phyloP scores from a whole-genome alignment of 2,797 vertebrate genomes.

The Danionella dracula region DNA sequence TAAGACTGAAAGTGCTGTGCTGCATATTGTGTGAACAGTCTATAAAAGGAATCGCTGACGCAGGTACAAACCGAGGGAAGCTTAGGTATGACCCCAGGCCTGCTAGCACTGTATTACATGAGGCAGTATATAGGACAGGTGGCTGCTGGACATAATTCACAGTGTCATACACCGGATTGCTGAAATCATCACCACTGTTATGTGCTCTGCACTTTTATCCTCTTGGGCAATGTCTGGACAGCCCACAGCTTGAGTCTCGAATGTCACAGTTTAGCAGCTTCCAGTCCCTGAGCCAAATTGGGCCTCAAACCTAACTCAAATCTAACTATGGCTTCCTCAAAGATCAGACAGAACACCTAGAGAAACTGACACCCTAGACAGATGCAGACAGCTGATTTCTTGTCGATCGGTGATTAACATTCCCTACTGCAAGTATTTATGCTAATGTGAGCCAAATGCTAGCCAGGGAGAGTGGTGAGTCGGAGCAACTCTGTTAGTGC shows the following conservation, averaged over 20 bases:
- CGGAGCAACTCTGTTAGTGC: conserved; percentile 26
- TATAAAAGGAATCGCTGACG: conserved; percentile 62
- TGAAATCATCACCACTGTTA: conserved; percentile 45
- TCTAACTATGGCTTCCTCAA: neutral
- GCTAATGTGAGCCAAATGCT: conserved; percentile 59
- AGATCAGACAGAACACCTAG: neutral
- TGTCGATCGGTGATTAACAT: conserved; percentile 22
- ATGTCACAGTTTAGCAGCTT: conserved; percentile 35
- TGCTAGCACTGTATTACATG: conserved; percentile 22
- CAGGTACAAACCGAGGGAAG: conserved; percentile 53
- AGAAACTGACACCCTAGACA: neutral
- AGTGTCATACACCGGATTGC: conserved; percentile 30
- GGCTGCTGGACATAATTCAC: conserved; percentile 50
- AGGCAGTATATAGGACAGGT: conserved; percentile 37
- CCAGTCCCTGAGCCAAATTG: conserved; percentile 25
- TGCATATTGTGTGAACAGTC: conserved; percentile 50
- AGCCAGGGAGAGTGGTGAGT: conserved; percentile 35
- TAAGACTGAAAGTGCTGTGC: conserved; percentile 49
- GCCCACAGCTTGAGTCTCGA: conserved; percentile 22
- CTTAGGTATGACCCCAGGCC: conserved; percentile 49
- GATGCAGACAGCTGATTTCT: neutral
- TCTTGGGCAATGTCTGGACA: conserved; percentile 9
- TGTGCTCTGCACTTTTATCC: conserved; percentile 37
- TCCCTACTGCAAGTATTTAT: conserved; percentile 49
- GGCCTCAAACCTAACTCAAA: conserved; percentile 21